Base-by-base conservation (phyloP, 1,140 invertebrate genomes). In the Drosophila saltans region DNA sequence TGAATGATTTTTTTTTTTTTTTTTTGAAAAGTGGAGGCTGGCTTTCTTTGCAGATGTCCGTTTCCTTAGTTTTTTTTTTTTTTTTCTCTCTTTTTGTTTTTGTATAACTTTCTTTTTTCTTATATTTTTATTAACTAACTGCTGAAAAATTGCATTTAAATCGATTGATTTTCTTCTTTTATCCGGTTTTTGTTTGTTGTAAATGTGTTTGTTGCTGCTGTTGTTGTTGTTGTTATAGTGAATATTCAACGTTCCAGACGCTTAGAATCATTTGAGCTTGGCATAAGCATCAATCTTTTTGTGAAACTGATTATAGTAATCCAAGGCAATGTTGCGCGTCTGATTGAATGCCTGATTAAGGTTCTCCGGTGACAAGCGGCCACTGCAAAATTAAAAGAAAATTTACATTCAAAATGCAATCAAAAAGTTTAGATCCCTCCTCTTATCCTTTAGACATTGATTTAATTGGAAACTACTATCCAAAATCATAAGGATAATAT, bases 291-390 rank as follows among this genome's bases (percentile, higher is more conserved):
- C 94, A 9, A 96, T 94, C 91, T 96, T 96, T 90, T 96, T 94
- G 91, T 96, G 94, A 45, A 96, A 94, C 95, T 95, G 96, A 76
- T 95, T 94, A 81, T 95, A 96, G 78, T 95, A 96, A 16, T 90
- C 84, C 33, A 90, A 30, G 21, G 88, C 91, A n/a, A 65, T 82
- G 59, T 78, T 91, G 9, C 85, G 84, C 26, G 91, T 92, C 39
- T 94, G 94, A 74, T 96, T 95, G 0, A 96, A 91, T 1, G 95
- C 95, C 70, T 95, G 91, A 92, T 95, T 82, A 95, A 96, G 93
- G 85, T 95, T 96, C 91, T 96, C 95, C 39, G 96, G 95, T 56
- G 96, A 96, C 81, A 96, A 93, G 73, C 95, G 94, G 7, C 96
- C 96, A 61, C 96, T 97, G 92, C 55, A 95, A 95, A 63, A 64